Conservation (phyloP, 2,888 invertebrate genomes). For the Crossocerus cetratus region DNA sequence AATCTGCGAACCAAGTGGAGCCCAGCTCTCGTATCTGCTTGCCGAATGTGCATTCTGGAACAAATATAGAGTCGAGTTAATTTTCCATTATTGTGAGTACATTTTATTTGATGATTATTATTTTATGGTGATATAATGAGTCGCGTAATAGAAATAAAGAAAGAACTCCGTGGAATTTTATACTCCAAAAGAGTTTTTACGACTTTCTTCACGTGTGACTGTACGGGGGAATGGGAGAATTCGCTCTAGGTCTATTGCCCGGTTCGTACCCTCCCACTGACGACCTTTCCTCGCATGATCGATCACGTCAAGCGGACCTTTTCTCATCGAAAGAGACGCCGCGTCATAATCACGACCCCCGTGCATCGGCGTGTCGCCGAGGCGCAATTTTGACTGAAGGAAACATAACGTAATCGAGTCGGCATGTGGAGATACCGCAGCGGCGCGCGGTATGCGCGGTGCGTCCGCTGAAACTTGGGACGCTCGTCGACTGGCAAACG, state of each 20-base stretch:
- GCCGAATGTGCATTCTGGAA: slow-evolving; percentile 95
- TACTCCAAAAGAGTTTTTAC: too few relatives aligned
- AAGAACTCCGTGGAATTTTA: too few relatives aligned
- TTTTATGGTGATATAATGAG: too few relatives aligned
- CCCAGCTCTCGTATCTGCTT: slow-evolving; percentile 92
- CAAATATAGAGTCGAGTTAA: slow-evolving; percentile 65
- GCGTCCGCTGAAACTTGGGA: slow-evolving; percentile 24
- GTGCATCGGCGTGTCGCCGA: slow-evolving; percentile 8
- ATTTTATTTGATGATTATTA: neutral
- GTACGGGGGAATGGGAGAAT: too few relatives aligned
- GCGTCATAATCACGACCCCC: too few relatives aligned
- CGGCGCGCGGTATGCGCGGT: slow-evolving; percentile 23
- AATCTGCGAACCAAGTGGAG: slow-evolving; percentile 94
- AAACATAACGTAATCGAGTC: slow-evolving; percentile 32
- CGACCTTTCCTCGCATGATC: slow-evolving; percentile 34
- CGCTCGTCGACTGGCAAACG: slow-evolving; percentile 18
- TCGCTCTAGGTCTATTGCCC: too few relatives aligned
- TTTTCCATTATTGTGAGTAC: neutral
- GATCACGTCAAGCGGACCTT: too few relatives aligned
- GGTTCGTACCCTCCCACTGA: too few relatives aligned
- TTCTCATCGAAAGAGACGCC: too few relatives aligned
- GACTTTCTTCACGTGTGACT: too few relatives aligned
- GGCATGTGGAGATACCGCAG: slow-evolving; percentile 17
- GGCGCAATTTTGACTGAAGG: slow-evolving; percentile 25
- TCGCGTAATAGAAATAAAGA: too few relatives aligned